These are phyloP conservation scores for Promerops cafer DNA, from an alignment of 2,113 vertebrate species.

Conservation along the genomic window DNA sequence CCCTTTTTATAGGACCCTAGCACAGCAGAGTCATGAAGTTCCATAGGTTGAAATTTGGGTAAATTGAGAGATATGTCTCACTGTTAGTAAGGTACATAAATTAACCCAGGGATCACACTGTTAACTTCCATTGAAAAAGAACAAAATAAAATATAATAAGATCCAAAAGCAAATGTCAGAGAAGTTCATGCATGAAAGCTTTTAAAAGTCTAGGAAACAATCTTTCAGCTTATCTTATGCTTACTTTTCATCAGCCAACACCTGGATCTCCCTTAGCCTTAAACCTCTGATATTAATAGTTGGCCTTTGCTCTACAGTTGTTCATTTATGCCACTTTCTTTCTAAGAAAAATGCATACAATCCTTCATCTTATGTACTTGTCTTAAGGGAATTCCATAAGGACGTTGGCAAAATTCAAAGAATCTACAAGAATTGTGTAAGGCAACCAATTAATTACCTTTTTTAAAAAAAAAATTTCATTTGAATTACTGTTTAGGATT, in stretches of 20 bases:
- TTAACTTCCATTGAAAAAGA: background rate
- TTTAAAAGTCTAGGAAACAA: background rate
- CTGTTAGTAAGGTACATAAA: background rate
- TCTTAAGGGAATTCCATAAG: background rate
- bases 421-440: background rate
- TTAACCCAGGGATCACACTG: background rate
- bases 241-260: slow-evolving; percentile 3
- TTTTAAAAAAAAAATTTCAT: too few relatives aligned
- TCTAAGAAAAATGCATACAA: slow-evolving; percentile 12
- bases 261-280: background rate
- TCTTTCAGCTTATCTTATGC: background rate
- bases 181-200: background rate
- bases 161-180: slow-evolving; percentile 12
- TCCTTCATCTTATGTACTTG: background rate
- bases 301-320: slow-evolving; percentile 1
- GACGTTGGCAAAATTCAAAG: background rate
- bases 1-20: background rate
- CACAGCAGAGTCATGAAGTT: background rate
- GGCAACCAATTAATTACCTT: background rate
- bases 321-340: slow-evolving; percentile 15
- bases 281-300: background rate
- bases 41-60: background rate
- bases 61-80: background rate
- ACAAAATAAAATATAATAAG: background rate
- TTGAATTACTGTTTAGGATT: background rate